Base-by-base conservation (phyloP, 1,140 invertebrate genomes). In the Brachionus rotundiformis region DNA sequence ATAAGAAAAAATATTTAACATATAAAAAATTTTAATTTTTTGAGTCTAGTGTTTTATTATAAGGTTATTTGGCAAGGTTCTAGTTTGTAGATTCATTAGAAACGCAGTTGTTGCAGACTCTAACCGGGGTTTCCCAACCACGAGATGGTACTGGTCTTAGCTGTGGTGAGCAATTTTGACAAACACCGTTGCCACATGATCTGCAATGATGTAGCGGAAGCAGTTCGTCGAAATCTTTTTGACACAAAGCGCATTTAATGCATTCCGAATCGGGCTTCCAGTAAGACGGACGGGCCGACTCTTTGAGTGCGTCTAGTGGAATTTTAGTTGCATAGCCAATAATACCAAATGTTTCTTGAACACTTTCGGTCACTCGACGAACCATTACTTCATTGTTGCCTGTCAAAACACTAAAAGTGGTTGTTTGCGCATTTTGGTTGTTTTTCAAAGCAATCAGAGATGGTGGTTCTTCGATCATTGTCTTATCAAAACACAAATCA, bases 241-340 rank as follows among this genome's bases (percentile, higher is more conserved):
- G 85, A 85, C 93, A 94, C 1, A 92, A 90, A 79, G 86, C 89
- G 85, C 93, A 94, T 33, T 88, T 86, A 3, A 87, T 89, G 13
- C 92, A 90, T 84, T 93, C 90, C 1, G 90, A 90, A 86, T 94
- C 93, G 0, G 93, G 92, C 33, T 92, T 90, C 93, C 93, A 94
- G 85, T 94, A 94, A 1, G 90, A 88, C 3, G 93, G 93, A 49
- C 93, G 88, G n/a, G 91, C 92, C 1, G 91, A 90, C 83, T 93
- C 92, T 86, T 94, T 94, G 25, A 94, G 91, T 19, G 93, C 87
- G 6, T 90, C 92, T 92, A 89, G 75, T 23, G 89, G 89, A 85
- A 88, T 89, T 80, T 88, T 87, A 54, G 89, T 85, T 19, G 86
- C 86, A 23, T 87, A 87, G 13, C 86, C 86, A 29, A 89, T 85